phyloP scores from a whole-genome alignment of 2,113 vertebrate species.

The Urocynchramus pylzowi region DNA sequence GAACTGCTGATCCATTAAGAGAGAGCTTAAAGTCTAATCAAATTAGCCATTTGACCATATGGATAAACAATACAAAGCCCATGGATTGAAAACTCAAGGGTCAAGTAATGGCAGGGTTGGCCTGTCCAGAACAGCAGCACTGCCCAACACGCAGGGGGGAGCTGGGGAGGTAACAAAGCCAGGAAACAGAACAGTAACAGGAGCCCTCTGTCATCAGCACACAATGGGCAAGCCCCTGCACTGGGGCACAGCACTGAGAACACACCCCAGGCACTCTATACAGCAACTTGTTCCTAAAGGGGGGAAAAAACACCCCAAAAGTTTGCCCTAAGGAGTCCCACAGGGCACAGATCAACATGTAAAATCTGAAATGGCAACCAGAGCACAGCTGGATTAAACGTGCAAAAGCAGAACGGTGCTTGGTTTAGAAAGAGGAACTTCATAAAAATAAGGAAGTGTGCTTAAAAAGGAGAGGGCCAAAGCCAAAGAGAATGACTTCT shows the following conservation, averaged over 20 bases:
- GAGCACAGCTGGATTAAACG: background rate
- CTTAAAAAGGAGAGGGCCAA: background rate
- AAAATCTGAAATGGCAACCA: background rate
- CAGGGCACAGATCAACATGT: background rate
- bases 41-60: background rate
- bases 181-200: background rate
- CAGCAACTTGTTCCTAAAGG: background rate
- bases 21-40: background rate
- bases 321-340: background rate
- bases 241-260: background rate
- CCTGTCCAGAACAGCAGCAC: background rate
- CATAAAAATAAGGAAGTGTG: background rate
- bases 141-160: accelerated
- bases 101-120: background rate
- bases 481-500: background rate
- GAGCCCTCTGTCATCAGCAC: background rate
- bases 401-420: background rate
- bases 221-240: background rate
- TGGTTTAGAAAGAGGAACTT: background rate
- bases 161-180: background rate
- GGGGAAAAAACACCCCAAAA: background rate
- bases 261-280: background rate
- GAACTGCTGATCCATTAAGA: background rate
- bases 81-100: background rate
- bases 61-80: background rate